Evolutionary conservation across 2,113 vertebrate species (phyloP), one percentile per base, ranked within the genome.

Genomic region (Glareola pratincola): DNA sequence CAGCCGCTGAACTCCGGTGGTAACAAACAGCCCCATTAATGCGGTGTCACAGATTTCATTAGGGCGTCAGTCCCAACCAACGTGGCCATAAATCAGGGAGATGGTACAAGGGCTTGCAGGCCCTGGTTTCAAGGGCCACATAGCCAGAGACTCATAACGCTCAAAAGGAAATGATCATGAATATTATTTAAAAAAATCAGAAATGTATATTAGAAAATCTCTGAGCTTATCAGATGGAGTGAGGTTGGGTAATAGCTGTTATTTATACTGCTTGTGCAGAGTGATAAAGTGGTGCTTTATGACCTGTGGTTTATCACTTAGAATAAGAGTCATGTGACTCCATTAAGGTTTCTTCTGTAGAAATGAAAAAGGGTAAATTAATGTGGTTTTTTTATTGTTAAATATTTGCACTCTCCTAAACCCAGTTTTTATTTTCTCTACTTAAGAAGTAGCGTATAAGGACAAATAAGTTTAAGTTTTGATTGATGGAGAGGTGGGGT

Each of bases 11-110:
- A 98, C 97, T 96, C 96, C n/a, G 18, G 92, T 96, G 95, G 97
- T 98, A 98, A 98, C 97, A 98, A 98, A 98, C 98, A 97, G 96
- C 97, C 98, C 98, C 97, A 98, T 98, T 98, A 98, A 97, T 79
- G 95, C 92, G 85, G 95, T 98, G 98, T 98, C 98, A 98, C 97
- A 98, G 98, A 98, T 98, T 99, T 98, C 98, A 98, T 95, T 98
- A 98, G 98, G 97, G 96, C 91, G 96, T 97, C 96, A 98, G 98
- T 97, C 97, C 94, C 92, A 94, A 98, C 97, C 95, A 96, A 93
- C 83, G 36, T 51, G 96, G 96, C 97, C 94, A 98, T 99, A 98
- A 99, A 99, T 99, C 98, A 99, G 88, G 90, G 94, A 98, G 98
- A 98, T 98, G 96, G 98, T 98, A 98, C 98, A 96, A 97, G 94